These are phyloP conservation scores for Antennarius striatus DNA, from an alignment of 2,113 vertebrate species.

Conservation along the genomic window DNA sequence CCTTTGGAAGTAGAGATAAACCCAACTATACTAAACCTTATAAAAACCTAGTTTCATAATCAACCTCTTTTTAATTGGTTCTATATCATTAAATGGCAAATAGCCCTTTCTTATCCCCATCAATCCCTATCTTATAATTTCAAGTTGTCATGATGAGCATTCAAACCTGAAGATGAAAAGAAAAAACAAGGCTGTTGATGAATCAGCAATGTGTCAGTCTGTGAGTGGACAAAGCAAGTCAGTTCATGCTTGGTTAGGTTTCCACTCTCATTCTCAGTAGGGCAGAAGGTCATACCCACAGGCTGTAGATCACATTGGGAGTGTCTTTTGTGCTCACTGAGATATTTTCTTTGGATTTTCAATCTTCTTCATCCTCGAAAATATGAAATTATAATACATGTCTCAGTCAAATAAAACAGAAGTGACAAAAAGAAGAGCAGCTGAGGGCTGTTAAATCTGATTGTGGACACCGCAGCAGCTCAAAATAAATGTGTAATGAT, in stretches of 20 bases:
- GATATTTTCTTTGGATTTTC: conserved; percentile 35
- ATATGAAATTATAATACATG: neutral
- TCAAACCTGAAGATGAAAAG: conserved; percentile 36
- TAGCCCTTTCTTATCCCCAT: neutral
- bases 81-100: conserved; percentile 5
- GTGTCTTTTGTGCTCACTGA: conserved; percentile 24
- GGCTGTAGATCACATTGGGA: conserved; percentile 50
- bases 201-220: conserved; percentile 66
- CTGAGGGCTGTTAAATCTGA: conserved; percentile 23
- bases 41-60: conserved; percentile 15
- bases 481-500: conserved; percentile 23
- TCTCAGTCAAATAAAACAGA: conserved; percentile 11
- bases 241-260: conserved; percentile 60
- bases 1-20: neutral
- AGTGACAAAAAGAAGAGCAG: conserved; percentile 2
- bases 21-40: neutral
- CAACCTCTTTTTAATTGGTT: neutral
- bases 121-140: conserved; percentile 17
- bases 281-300: conserved; percentile 55
- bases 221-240: conserved; percentile 61
- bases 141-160: conserved; percentile 29
- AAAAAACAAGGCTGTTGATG: conserved; percentile 39
- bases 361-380: conserved; percentile 3
- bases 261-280: conserved; percentile 51
- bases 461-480: conserved; percentile 3